These are phyloP conservation scores for Sorex araneus DNA, from an alignment of 2,113 vertebrate genomes.

Conservation along the genomic window DNA sequence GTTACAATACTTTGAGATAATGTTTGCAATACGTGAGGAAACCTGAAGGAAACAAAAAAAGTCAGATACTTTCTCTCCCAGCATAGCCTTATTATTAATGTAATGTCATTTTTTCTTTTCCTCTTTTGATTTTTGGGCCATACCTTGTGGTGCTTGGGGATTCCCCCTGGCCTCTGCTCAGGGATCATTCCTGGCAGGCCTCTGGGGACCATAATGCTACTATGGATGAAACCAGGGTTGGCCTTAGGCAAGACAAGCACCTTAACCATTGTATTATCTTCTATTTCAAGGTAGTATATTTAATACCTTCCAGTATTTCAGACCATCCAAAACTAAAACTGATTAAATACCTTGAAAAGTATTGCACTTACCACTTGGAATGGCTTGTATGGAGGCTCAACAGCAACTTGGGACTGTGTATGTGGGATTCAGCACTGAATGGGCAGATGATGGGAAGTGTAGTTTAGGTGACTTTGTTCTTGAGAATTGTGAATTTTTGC, in stretches of 20 bases:
- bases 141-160: neutral
- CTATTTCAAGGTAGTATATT: neutral
- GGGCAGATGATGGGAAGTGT: neutral
- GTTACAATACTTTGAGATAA: constrained; percentile 20
- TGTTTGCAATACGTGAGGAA: neutral
- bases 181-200: too few relatives aligned
- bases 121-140: neutral
- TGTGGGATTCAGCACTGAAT: neutral
- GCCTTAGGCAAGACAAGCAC: too few relatives aligned
- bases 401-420: neutral
- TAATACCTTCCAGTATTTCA: constrained; percentile 4
- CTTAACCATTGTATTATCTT: too few relatives aligned
- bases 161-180: too few relatives aligned
- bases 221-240: too few relatives aligned
- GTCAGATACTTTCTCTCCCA: neutral
- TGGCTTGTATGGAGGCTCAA: neutral
- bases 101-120: neutral
- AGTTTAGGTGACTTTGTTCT: neutral
- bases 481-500: neutral
- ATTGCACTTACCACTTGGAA: neutral
- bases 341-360: neutral
- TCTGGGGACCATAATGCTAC: too few relatives aligned
- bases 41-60: neutral
- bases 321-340: neutral
- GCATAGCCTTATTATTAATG: neutral